Base-by-base conservation (phyloP, 2,113 vertebrate species). In the Casuarius casuarius region DNA sequence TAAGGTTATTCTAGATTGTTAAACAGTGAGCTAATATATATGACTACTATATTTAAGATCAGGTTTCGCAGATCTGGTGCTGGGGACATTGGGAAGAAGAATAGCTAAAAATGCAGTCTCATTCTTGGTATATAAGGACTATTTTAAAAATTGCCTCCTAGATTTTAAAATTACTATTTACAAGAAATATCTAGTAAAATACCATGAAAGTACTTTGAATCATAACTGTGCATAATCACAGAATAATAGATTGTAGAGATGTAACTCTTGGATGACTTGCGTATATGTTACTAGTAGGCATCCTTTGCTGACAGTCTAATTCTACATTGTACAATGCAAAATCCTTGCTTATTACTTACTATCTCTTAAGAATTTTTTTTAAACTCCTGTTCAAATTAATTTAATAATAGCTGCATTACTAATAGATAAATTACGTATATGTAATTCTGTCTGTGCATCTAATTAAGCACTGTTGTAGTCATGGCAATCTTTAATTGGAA, bases 1-100 rank as follows among this genome's bases (percentile, higher is more conserved):
- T 98, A 98, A 98, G 95, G 97, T 98, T 98, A 98, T 89, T 91
- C 74, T 96, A 97, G 95, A 93, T 96, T 96, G 93, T 97, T 97
- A 96, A 96, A 95, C 8, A 11, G 48, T 94, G 75, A 97, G 73
- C 92, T 97, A 90, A 94, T 97, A 88, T 87, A 16, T 87, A 78
- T 93, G 94, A 89, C 87, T 87, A 87, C 95, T 95, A 75, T 88
- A 68, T 90, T 97, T 92, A 94, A 74, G 93, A 87, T 63, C 52
- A 94, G 74, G 3, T 91, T 98, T 91, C 95, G 19, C 51, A 89
- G 89, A 75, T 94, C 65, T 5, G 7, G 23, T 86, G 17, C 54
- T 91, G 71, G 48, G 59, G 35, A 33, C 88, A 86, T 19, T 63
- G 68, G 89, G 48, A 89, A 93, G 67, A 92, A 72, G 52, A 91